Percentiles rank a stretch among this genome's conserved stretches.
phyloP scores from a whole-genome alignment of 2,888 invertebrate genomes.

The Sminthurinus aureus region DNA sequence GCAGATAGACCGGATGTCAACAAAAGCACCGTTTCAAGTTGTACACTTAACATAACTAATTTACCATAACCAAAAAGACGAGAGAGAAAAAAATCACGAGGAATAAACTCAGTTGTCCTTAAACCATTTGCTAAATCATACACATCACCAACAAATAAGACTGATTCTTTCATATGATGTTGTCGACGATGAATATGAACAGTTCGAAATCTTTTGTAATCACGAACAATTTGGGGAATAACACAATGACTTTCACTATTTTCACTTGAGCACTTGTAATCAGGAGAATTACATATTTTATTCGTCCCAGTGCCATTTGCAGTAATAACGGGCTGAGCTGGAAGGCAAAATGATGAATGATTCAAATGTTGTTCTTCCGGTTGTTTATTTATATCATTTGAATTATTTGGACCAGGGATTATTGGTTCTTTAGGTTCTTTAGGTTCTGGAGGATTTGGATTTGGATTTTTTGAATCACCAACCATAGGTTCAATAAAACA shows the following conservation, averaged over 20 bases:
- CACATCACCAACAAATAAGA: slow-evolving; percentile 59
- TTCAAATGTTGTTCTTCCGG: slow-evolving; percentile 26
- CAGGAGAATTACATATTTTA: slow-evolving; percentile 43
- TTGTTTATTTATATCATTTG: slow-evolving; percentile 28
- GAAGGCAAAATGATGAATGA: slow-evolving; percentile 54
- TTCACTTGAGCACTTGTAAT: slow-evolving; percentile 43
- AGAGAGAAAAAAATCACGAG: slow-evolving; percentile 56
- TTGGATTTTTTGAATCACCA: not conserved
- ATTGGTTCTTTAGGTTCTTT: slow-evolving; percentile 15
- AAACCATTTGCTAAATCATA: slow-evolving; percentile 56
- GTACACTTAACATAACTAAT: slow-evolving; percentile 53
- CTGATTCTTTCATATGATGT: slow-evolving; percentile 48
- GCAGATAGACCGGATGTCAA: slow-evolving; percentile 59
- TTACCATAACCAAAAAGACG: slow-evolving; percentile 53
- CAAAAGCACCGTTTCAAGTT: slow-evolving; percentile 58
- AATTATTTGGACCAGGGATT: slow-evolving; percentile 25
- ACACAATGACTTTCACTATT: slow-evolving; percentile 46
- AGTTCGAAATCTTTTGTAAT: slow-evolving; percentile 53
- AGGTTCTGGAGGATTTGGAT: no score
- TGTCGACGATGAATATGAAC: slow-evolving; percentile 58
- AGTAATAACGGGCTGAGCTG: slow-evolving; percentile 55
- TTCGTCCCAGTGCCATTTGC: slow-evolving; percentile 40
- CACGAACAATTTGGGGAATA: slow-evolving; percentile 52
- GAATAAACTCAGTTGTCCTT: slow-evolving; percentile 54
- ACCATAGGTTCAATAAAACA: slow-evolving; percentile 48